phyloP scores from a whole-genome alignment of 2,797 vertebrate genomes.

The Rhinogobio ventralis region DNA sequence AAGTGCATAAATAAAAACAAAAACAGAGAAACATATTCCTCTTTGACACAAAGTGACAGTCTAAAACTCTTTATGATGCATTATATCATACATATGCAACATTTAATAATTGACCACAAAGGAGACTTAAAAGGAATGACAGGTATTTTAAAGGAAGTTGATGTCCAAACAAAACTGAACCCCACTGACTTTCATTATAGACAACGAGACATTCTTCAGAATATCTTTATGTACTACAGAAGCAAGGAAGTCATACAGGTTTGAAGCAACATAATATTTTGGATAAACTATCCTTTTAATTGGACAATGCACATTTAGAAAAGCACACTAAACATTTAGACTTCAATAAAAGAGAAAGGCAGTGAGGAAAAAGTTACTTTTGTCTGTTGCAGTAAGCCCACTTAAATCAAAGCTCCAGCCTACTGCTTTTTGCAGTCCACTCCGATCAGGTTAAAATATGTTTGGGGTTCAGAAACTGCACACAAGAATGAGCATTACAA shows the following conservation, averaged over 20 bases:
- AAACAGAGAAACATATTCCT: conserved; percentile 26
- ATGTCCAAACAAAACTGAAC: background rate
- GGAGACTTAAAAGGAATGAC: background rate
- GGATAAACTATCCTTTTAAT: background rate
- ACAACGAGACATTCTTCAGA: background rate
- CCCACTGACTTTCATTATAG: background rate
- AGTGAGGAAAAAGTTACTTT: background rate
- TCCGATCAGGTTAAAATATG: conserved; percentile 7
- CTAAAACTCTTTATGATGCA: conserved; percentile 19
- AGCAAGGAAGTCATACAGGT: background rate
- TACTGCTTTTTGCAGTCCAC: conserved; percentile 7
- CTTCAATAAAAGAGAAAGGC: conserved; percentile 16
- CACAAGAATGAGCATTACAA: background rate
- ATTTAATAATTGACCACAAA: conserved; percentile 15
- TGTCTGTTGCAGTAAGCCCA: background rate
- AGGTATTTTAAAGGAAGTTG: background rate
- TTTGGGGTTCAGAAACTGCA: background rate
- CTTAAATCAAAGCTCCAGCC: background rate
- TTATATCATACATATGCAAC: background rate
- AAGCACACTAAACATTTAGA: conserved; percentile 3
- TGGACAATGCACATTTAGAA: background rate
- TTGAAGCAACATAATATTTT: background rate
- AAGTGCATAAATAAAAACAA: conserved; percentile 19
- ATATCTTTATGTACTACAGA: background rate
- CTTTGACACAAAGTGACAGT: conserved; percentile 24